Evolutionary conservation across 2,888 invertebrate genomes (phyloP).

Genomic region (Cantharis nigra): DNA sequence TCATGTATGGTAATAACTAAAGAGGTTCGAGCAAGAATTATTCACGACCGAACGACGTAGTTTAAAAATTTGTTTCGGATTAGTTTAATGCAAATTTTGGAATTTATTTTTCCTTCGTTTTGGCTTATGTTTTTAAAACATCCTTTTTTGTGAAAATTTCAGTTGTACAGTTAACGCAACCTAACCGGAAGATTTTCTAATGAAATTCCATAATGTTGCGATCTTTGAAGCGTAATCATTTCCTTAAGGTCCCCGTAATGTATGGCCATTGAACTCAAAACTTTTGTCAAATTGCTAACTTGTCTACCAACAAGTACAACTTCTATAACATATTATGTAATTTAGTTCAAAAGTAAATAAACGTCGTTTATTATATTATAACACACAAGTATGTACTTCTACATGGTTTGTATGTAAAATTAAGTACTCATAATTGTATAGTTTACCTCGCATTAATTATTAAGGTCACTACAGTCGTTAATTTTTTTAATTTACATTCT

Average conservation of each 20-base stretch:
- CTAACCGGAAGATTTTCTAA: slow-evolving; percentile 17
- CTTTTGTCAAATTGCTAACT: slow-evolving; percentile 1
- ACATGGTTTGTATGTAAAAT: background rate
- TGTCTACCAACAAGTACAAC: background rate
- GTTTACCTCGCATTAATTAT: background rate
- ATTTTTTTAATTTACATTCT: background rate
- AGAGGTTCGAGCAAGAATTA: background rate
- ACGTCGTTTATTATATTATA: background rate
- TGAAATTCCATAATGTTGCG: slow-evolving; percentile 6
- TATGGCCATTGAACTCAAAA: slow-evolving; percentile 22
- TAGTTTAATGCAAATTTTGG: background rate
- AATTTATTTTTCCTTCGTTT: background rate
- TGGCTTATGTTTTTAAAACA: too few relatives aligned
- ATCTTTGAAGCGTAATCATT: slow-evolving; percentile 20
- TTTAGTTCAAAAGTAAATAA: background rate
- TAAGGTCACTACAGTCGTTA: background rate
- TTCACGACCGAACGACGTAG: background rate
- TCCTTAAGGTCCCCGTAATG: slow-evolving; percentile 8
- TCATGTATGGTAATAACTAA: background rate
- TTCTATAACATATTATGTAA: background rate
- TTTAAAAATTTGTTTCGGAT: background rate
- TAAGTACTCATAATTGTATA: background rate
- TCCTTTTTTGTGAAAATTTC: background rate
- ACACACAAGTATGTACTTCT: background rate
- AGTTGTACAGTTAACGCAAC: background rate